Evolutionary conservation across 2,888 invertebrate genomes (phyloP).

Genomic region (Pheosia gnoma): DNA sequence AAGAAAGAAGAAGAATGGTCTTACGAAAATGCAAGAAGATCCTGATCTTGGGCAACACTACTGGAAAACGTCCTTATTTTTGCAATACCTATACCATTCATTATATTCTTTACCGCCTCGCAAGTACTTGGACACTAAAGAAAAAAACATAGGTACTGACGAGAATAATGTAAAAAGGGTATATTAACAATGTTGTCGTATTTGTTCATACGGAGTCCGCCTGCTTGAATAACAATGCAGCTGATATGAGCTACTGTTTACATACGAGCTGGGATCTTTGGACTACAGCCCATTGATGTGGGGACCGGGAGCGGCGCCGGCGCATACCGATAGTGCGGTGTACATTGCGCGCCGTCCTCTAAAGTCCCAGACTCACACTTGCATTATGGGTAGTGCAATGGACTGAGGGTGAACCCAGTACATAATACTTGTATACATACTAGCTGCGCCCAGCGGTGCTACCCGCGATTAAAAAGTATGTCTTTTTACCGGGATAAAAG

Average conservation of each 20-base stretch:
- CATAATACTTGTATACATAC: too few species aligned
- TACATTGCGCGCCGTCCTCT: slow-evolving; percentile 25
- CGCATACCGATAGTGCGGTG: slow-evolving; percentile 28
- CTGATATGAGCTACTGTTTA: slow-evolving; percentile 1
- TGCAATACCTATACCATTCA: too few species aligned
- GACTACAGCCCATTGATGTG: not conserved
- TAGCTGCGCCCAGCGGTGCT: too few species aligned
- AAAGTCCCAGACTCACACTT: too few species aligned
- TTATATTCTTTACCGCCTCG: not conserved
- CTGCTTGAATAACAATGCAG: slow-evolving; percentile 2
- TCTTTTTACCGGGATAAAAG: too few species aligned
- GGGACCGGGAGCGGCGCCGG: not conserved
- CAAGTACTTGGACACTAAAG: not conserved
- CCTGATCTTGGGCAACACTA: too few species aligned
- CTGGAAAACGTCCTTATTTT: too few species aligned
- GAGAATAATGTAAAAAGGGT: not conserved
- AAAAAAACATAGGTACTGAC: not conserved
- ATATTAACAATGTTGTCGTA: slow-evolving; percentile 1
- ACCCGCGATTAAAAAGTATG: too few species aligned
- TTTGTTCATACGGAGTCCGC: not conserved
- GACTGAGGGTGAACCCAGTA: too few species aligned
- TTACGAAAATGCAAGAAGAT: too few species aligned
- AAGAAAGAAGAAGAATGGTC: too few species aligned
- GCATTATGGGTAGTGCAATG: too few species aligned
- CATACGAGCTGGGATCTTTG: slow-evolving; percentile 1